Percentiles rank a stretch among this genome's conserved stretches.
These are phyloP conservation scores for Cabera pusaria DNA, from an alignment of 2,888 invertebrate genomes.

Conservation along the genomic window DNA sequence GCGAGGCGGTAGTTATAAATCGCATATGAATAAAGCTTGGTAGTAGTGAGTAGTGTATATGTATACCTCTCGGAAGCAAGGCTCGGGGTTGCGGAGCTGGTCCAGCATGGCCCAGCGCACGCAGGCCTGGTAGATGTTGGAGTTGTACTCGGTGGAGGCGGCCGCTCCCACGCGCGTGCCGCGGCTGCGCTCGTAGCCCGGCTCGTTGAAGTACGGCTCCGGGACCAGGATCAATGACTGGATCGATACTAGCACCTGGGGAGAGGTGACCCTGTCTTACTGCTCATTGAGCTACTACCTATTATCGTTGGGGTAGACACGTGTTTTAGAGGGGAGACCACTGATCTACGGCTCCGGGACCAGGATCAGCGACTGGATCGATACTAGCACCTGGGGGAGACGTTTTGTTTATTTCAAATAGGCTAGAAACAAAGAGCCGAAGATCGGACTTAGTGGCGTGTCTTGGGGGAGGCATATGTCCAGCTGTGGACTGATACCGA, in stretches of 20 bases:
- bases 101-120: constrained; percentile 98
- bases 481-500: no score
- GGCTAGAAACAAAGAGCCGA: no score
- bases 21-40: no score
- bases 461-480: no score
- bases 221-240: constrained; percentile 96
- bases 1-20: no score
- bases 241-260: constrained; percentile 94
- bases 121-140: constrained; percentile 97
- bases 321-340: no score
- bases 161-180: constrained; percentile 94
- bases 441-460: no score
- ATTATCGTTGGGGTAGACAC: no score
- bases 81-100: constrained; percentile 94
- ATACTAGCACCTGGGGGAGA: constrained; percentile 90
- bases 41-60: no score
- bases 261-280: no score
- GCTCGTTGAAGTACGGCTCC: constrained; percentile 97
- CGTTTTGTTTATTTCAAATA: no score
- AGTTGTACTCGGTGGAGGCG: constrained; percentile 96
- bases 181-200: constrained; percentile 95
- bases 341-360: constrained; percentile 97
- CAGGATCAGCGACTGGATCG: constrained; percentile 95
- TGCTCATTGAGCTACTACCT: no score
- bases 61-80: constrained; percentile 94